A percentile compares a stretch with the other conserved stretches of the same genome.
phyloP scores from a whole-genome alignment of 2,113 vertebrate species.

The Piliocolobus tephrosceles region DNA sequence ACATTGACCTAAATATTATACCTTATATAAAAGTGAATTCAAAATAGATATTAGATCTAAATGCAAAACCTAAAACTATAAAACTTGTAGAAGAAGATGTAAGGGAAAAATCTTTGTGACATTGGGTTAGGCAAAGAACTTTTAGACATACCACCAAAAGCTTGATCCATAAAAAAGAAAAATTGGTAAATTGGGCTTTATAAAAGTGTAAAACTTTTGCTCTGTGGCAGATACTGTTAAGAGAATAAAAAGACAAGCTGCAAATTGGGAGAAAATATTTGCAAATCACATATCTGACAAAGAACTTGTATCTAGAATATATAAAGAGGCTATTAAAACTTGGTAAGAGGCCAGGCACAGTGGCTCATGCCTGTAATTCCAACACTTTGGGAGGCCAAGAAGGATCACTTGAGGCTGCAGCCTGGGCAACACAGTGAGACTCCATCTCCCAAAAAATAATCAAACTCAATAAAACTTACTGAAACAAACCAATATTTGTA shows the following conservation, averaged over 20 bases:
- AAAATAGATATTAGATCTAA: not conserved
- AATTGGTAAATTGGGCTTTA: not conserved
- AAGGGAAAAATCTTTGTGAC: not conserved
- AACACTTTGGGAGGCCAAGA: too few relatives aligned
- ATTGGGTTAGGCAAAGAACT: not conserved
- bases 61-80: not conserved
- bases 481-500: not conserved
- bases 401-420: too few relatives aligned
- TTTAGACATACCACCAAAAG: not conserved
- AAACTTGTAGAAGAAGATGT: not conserved
- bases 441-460: not conserved
- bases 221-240: not conserved
- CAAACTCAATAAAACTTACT: too few relatives aligned
- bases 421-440: too few relatives aligned
- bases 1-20: not conserved
- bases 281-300: not conserved
- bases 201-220: constrained; percentile 9
- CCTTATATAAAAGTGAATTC: constrained; percentile 1
- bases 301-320: constrained; percentile 9
- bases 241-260: constrained; percentile 2
- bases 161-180: not conserved
- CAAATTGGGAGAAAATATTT: constrained; percentile 24
- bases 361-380: too few relatives aligned
- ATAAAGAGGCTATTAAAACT: not conserved
- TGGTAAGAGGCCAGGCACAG: not conserved